Base-by-base conservation (phyloP, 1,140 invertebrate species). In the Magallana gigas region DNA sequence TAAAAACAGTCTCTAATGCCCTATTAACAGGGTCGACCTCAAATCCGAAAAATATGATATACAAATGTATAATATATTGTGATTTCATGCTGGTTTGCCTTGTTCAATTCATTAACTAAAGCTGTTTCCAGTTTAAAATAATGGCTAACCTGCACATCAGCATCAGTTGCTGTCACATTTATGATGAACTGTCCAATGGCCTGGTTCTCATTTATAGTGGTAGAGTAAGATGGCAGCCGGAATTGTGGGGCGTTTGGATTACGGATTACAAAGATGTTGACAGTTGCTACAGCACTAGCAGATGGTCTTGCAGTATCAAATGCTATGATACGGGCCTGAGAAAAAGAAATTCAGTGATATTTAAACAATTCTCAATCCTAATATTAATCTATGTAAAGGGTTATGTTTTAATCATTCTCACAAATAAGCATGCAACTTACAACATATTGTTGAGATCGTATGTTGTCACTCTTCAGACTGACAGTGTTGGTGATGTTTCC, bases 221-320 rank as follows among this genome's bases (percentile, higher is more conserved):
- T 96, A 92, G 97, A 96, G 89, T 98, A 98, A 1, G 95, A 94
- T 0, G 96, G 95, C 88, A 97, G 96, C 88, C 95, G 95, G 94
- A 98, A 99, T n/a, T 97, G 71, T 1, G 98, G 98, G 57, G 97
- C 95, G 94, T 98, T 98, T 93, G 97, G 95, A 93, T 99, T 98
- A 57, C 96, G 94, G 58, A 97, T 96, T 88, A 96, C 94, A 1
- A 60, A 88, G 64, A 99, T 96, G 0, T 97, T 97, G 0, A 98
- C 97, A 2, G 97, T 97, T 0, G 97, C 97, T 0, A 97, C 98
- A 0, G 97, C 97, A 58, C 98, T 95, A n/a, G 97, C 95, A n/a
- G 97, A 96, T 95, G 98, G 97, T 0, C 97, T 96, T 3, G 97
- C 97, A 16, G 97, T 97, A 93, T 98, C 98, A 92, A 96, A 97